Evolutionary conservation across 2,888 invertebrate genomes (phyloP), one percentile per base, ranked within the genome.

Genomic region (Trichacis sp.): DNA sequence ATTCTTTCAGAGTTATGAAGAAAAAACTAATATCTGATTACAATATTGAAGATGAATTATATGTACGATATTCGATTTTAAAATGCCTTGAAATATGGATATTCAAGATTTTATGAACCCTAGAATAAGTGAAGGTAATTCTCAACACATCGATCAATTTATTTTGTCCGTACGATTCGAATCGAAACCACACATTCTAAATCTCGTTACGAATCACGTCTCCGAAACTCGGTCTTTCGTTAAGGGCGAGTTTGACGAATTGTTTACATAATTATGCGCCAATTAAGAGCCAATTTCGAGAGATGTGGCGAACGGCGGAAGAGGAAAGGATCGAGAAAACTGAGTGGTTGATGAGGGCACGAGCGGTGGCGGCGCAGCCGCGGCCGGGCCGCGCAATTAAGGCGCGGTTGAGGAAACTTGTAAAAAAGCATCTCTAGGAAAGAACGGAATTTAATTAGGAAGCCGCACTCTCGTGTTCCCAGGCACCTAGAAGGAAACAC

Each of bases 391-490:
- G 75, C 77, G 78, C 81, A 82, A 82, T 82, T 79, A 82, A 81
- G 74, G 74, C 68, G 77, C 78, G 79, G 79, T 82, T 81, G 80
- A 80, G 79, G 72, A 80, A 81, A 79, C 78, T 78, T 78, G 61
- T 53, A 70, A 73, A 76, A 69, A 69, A 69, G 66, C 64, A 73
- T 75, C 76, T 72, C 72, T 76, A 77, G 78, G 75, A 80, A 81
- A 80, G 75, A 81, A 80, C 76, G 77, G 79, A 81, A 82, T 82
- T 82, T 82, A 82, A 82, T 82, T 82, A 82, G 79, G 77, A 80
- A 66, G 63, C 75, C 69, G 72, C 74, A 71, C 76, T 76, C 80
- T 81, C 72, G 72, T 78, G 70, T 75, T 77, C 72, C 69, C 81
- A 77, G 73, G 75, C 74, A 80, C 64, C 77, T 77, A 76, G 80